Conservation (phyloP, 2,888 invertebrate genomes). For the Parnassius apollo region DNA sequence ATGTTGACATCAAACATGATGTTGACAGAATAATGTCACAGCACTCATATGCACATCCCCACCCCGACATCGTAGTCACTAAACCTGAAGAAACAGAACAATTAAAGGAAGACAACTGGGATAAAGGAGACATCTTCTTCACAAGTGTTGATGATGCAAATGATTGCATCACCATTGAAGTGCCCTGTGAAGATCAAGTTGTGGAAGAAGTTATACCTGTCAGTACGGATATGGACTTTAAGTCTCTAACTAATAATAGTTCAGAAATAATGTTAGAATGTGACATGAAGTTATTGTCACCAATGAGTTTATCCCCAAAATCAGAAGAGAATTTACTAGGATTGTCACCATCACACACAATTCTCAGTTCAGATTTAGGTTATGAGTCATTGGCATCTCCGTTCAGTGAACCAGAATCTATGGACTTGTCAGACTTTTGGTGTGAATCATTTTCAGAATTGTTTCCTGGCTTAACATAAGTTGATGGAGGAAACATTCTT, state of each 20-base stretch:
- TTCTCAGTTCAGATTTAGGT: constrained; percentile 68
- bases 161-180: constrained; percentile 87
- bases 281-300: constrained; percentile 72
- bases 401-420: constrained; percentile 69
- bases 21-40: constrained; percentile 73
- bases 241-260: constrained; percentile 47
- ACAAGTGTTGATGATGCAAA: constrained; percentile 87
- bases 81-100: constrained; percentile 42
- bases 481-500: constrained; percentile 41
- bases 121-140: constrained; percentile 84
- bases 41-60: constrained; percentile 78
- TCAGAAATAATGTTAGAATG: constrained; percentile 56
- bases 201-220: constrained; percentile 55
- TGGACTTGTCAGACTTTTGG: constrained; percentile 84
- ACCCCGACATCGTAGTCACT: constrained; percentile 48
- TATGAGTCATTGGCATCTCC: constrained; percentile 76
- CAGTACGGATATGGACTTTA: constrained; percentile 56
- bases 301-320: constrained; percentile 63
- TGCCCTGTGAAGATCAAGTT: constrained; percentile 82
- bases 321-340: constrained; percentile 58
- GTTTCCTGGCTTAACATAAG: constrained; percentile 86
- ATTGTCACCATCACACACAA: constrained; percentile 68
- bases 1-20: constrained; percentile 57
- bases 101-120: constrained; percentile 56
- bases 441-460: constrained; percentile 88